Evolutionary conservation across 2,888 invertebrate genomes (phyloP), one percentile per base, ranked within the genome.

Genomic region (Actias luna): DNA sequence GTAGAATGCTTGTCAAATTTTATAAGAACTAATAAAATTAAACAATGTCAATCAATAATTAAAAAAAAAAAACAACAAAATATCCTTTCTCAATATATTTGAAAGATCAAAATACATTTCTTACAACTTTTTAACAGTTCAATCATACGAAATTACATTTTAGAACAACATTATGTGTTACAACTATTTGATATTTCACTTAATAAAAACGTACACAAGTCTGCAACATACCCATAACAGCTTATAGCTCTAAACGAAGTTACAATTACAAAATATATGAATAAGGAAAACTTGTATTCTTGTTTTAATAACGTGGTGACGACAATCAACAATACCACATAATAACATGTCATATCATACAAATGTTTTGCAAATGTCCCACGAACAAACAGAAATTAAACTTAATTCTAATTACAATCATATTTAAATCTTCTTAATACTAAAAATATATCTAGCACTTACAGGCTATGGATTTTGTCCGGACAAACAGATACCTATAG

Each of bases 101-200:
- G 84, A 85, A 89, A 90, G 88, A 87, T 89, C 88, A 90, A 92
- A 91, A 91, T 90, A 89, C 88, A 90, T 86, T 90, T 90, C 85
- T 89, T 87, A 88, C 83, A 91, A 87, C 85, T 86, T 82, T 50
- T 72, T 85, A 91, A 91, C 90, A 91, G 84, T 88, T 86, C 86
- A 86, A 89, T 88, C 86, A 88, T 88, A 85, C 85, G 82, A 87
- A 86, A 88, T 87, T 89, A 87, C 85, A 87, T 85, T 84, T 84
- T 83, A 72, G 83, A 84, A 85, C 83, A 87, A 85, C 79, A 80
- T 79, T 77, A 76, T 79, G 70, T 74, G 68, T 74, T 69, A 71
- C 64, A 70, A 79, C 74, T 75, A 82, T 78, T 77, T 73, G 74
- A 79, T 78, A 77, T 78, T 81, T 84, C 82, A 83, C 76, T 81